These are phyloP conservation scores for Symphodus melops DNA, from an alignment of 2,113 vertebrate genomes.

Conservation along the genomic window DNA sequence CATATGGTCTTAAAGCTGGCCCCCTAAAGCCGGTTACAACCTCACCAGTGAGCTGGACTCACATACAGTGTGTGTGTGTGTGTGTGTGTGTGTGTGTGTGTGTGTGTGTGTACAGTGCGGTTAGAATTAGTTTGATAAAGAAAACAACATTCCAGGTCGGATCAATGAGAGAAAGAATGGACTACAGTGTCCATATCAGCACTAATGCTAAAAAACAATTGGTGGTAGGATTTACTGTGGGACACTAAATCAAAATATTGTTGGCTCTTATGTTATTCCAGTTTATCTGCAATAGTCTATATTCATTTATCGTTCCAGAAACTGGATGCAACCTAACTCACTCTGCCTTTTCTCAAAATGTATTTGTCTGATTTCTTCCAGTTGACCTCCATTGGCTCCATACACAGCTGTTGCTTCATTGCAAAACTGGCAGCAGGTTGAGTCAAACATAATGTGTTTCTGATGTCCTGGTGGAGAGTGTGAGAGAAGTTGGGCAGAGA, in stretches of 20 bases:
- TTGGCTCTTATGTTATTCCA: not conserved
- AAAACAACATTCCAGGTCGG: not conserved
- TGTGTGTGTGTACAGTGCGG: not conserved
- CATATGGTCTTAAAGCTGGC: slow-evolving; percentile 67
- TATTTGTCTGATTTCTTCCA: slow-evolving; percentile 25
- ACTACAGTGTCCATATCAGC: not conserved
- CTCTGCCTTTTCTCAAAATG: slow-evolving; percentile 31
- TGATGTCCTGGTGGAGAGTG: slow-evolving; percentile 37
- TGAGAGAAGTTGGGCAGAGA: slow-evolving; percentile 62
- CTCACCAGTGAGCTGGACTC: slow-evolving; percentile 1
- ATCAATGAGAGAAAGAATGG: not conserved
- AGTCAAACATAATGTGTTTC: slow-evolving; percentile 42
- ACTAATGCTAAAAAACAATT: not conserved
- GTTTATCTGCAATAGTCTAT: not conserved
- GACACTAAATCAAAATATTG: not conserved
- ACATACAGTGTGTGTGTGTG: not conserved
- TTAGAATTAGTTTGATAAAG: not conserved
- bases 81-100: not conserved
- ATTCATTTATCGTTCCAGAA: not conserved
- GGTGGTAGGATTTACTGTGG: not conserved
- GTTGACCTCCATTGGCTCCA: slow-evolving; percentile 29
- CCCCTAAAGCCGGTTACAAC: slow-evolving; percentile 53
- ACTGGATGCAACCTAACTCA: slow-evolving; percentile 8
- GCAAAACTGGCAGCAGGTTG: slow-evolving; percentile 14
- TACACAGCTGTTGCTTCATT: not conserved